phyloP scores from a whole-genome alignment of 2,888 invertebrate species.

The Tanaodytes sp. region DNA sequence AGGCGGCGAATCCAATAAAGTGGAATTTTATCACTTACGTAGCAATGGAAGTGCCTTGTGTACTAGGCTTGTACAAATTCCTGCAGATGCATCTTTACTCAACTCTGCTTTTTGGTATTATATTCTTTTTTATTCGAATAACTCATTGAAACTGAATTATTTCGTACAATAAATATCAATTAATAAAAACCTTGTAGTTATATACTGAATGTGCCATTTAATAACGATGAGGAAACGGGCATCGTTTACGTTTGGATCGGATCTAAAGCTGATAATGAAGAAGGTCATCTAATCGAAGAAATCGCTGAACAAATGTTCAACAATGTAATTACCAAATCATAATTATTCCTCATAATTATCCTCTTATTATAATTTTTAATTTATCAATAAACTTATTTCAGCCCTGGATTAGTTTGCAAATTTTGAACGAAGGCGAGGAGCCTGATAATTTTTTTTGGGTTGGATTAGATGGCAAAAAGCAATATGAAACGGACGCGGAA shows the following conservation, averaged over 20 bases:
- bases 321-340: no score
- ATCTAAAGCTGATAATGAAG: constrained; percentile 86
- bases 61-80: constrained; percentile 92
- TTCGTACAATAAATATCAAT: no score
- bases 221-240: constrained; percentile 87
- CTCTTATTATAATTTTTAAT: no score
- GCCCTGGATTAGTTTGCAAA: constrained; percentile 78
- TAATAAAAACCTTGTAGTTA: constrained; percentile 83
- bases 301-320: constrained; percentile 95
- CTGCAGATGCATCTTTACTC: constrained; percentile 86
- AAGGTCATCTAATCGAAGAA: constrained; percentile 89
- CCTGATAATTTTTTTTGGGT: constrained; percentile 99
- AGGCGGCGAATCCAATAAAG: constrained; percentile 69
- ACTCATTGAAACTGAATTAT: no score
- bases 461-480: constrained; percentile 91
- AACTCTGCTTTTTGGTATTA: constrained; percentile 97
- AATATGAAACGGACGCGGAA: constrained; percentile 89
- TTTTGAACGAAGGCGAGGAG: constrained; percentile 93
- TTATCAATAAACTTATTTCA: no score
- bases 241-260: constrained; percentile 98
- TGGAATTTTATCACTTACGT: constrained; percentile 94
- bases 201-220: constrained; percentile 93
- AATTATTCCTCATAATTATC: no score
- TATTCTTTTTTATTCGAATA: no score
- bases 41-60: constrained; percentile 96